Base-by-base conservation (phyloP, 2,888 invertebrate genomes). In the Griposia aprilina region DNA sequence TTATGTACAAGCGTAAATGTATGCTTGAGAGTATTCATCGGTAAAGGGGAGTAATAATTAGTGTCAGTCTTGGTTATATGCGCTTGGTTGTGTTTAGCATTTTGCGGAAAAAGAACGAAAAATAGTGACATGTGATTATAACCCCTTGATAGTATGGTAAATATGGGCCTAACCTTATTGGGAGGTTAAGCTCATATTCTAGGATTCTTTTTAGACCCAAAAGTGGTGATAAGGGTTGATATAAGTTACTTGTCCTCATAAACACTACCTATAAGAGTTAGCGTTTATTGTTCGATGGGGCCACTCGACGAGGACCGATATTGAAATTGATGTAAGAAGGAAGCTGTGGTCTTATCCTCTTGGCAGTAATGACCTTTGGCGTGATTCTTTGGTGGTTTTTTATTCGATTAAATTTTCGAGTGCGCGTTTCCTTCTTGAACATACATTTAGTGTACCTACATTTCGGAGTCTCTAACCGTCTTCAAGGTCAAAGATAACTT, bases 401-500 rank as follows among this genome's bases (percentile, higher is more conserved):
- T 62, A 62, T 55, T 65, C 23, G 7, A 52, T 26, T 23, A 41
- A 0, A 36, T 57, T 83, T 76, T 68, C 30, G 7, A 82, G 67
- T 50, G 26, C 30, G 26, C 13, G 41, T 83, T 83, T 77, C 83
- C 63, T 63, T 50, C 62, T 68, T 41, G 20, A 82, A 23, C 17
- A 26, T 7, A 63, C 59, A 48, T 71, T 81, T 59, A 76, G 65
- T 55, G 55, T 71, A 26, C 15, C 63, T 72, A 75, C n/a, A 71
- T 73, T 75, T 76, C 17, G 45, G 63, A 66, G 59, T 62, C 60
- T 75, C 62, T 50, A 77, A 70, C 80, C 66, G 66, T 20, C 20
- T 73, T 52, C 76, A 83, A 71, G 70, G 85, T 70, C 30, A 80
- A 48, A 45, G 72, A 86, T 83, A 80, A 74, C 10, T 41, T 67